A percentile compares a stretch with the other conserved stretches of the same genome.
Evolutionary conservation across 2,113 vertebrate species (phyloP).

Genomic region (Colaptes auratus): DNA sequence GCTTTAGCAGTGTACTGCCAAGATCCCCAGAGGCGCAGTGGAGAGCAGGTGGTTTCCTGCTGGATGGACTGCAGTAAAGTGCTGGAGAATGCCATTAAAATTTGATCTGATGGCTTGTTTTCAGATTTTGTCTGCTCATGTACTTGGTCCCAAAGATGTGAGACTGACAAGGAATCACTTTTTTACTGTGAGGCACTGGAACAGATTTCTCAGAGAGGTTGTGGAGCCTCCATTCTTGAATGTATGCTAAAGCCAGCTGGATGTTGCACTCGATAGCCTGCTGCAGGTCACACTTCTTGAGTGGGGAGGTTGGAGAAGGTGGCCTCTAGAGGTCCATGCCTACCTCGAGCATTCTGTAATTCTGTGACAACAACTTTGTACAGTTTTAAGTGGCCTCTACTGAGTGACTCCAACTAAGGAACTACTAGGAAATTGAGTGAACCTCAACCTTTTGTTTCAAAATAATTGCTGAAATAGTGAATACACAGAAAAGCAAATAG

Average conservation of each 20-base stretch:
- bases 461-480: not conserved
- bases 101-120: not conserved
- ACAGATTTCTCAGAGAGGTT: not conserved
- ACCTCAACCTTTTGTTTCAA: not conserved
- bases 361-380: not conserved
- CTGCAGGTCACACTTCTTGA: not conserved
- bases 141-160: not conserved
- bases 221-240: not conserved
- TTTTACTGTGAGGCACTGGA: not conserved
- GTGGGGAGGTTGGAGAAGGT: not conserved
- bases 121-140: not conserved
- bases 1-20: not conserved
- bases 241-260: not conserved
- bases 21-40: fast-evolving
- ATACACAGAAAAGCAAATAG: not conserved
- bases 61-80: not conserved
- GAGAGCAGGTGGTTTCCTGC: not conserved
- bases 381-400: not conserved
- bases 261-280: not conserved
- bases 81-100: not conserved
- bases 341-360: not conserved
- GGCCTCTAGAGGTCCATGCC: not conserved
- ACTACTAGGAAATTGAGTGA: not conserved
- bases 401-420: not conserved
- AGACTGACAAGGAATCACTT: not conserved